Evolutionary conservation across 2,113 vertebrate genomes (phyloP), one percentile per base, ranked within the genome.

Genomic region (Cebidichthys violaceus): DNA sequence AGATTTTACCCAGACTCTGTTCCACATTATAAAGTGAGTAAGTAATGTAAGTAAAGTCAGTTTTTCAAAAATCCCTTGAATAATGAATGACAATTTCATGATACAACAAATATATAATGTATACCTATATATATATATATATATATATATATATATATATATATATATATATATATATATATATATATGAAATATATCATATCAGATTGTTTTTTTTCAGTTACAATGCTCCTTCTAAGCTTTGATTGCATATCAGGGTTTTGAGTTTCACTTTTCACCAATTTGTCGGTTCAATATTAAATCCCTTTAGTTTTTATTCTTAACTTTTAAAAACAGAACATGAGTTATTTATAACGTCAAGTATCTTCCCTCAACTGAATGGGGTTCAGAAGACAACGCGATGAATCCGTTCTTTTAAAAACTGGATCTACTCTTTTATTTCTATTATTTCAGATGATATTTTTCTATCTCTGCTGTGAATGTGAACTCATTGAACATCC

Each of bases 361-460:
- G 60, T 22, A 39, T 55, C 41, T 41, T 75, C 14, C 18, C 20
- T 18, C 35, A 33, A 50, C 50, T 47, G 65, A 61, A 69, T 29
- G 62, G 29, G 59, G 18, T 60, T 60, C 14, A 35, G 31, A 74
- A 54, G 33, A 35, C 39, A 29, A 41, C 37, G 24, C 20, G 0
- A 50, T 10, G n/a, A 66, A 37, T 70, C 41, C 0, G 9, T 47
- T 31, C 18, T 83, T 80, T 85, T 68, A 54, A 52, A 75, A 83
- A 29, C n/a, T 66, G 52, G 35, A 82, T 79, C 61, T 77, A 52
- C 54, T 76, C 82, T 61, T 81, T 77, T 71, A 77, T 77, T 88
- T 86, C 81, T 88, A 67, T 81, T 79, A 81, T 82, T 78, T 75
- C 82, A 90, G 82, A 91, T 81, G 72, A 85, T 89, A 91, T 89